Percentiles rank a stretch among this genome's conserved stretches.
phyloP scores from a whole-genome alignment of 2,888 invertebrate species.

The Rhopalosiphum nymphaeae region DNA sequence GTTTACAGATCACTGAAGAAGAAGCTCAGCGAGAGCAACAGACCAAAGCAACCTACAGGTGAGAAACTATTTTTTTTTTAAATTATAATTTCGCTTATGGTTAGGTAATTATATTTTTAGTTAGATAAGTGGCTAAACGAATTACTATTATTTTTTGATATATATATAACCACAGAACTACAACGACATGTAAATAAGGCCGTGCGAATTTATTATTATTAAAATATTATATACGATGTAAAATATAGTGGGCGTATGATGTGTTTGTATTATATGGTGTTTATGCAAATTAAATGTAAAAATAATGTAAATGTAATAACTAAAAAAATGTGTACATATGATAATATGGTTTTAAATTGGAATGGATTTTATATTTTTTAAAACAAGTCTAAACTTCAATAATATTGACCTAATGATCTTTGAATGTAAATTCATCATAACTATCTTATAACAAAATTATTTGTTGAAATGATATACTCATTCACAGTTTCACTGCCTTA shows the following conservation, averaged over 20 bases:
- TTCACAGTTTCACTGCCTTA: constrained; percentile 59
- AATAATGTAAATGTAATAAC: constrained; percentile 25
- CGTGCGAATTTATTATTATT: constrained; percentile 51
- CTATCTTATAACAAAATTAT: constrained; percentile 16
- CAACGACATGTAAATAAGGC: constrained; percentile 63
- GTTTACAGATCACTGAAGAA: constrained; percentile 64
- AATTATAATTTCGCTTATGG: constrained; percentile 50
- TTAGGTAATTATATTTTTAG: constrained; percentile 55
- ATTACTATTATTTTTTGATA: constrained; percentile 53
- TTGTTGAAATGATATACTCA: constrained; percentile 14
- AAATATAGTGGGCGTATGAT: not conserved
- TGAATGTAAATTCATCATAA: not conserved
- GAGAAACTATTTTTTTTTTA: constrained; percentile 45
- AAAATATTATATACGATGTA: constrained; percentile 12
- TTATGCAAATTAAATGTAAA: constrained; percentile 39
- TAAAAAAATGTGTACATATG: constrained; percentile 45
- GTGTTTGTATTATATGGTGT: constrained; percentile 27
- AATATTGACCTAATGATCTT: constrained; percentile 28
- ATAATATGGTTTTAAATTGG: constrained; percentile 35
- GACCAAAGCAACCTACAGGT: constrained; percentile 65
- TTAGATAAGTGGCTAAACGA: constrained; percentile 61
- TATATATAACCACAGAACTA: constrained; percentile 37
- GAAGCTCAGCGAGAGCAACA: constrained; percentile 63
- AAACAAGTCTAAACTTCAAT: constrained; percentile 11
- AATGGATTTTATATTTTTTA: constrained; percentile 34